Base-by-base conservation (phyloP, 2,113 vertebrate species). In the Syngnathus floridae region DNA sequence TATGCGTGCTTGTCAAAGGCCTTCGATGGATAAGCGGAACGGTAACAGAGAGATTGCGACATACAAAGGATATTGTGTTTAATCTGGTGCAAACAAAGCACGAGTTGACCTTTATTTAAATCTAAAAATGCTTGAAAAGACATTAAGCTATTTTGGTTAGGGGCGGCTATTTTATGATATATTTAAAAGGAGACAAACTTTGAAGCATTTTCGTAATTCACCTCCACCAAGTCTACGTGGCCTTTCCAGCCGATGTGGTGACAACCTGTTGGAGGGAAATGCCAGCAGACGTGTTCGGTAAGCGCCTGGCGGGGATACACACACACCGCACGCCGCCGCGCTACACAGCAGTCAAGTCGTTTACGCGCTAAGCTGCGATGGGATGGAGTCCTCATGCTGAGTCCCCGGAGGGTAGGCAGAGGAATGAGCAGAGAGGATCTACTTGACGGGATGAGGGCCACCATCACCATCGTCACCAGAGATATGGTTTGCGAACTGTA, bases 391-490 rank as follows among this genome's bases (percentile, higher is more conserved):
- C 71, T 64, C 56, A 17, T 52, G 35, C 62, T 9, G 40, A 67
- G 52, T 72, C 71, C 59, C 41, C n/a, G 3, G 66, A 69, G 73
- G 66, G 19, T 9, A 58, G 7, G 64, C 41, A n/a, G 70, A 66
- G 75, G 70, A 77, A 80, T 74, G 63, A 76, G 69, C 67, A 13
- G 70, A 69, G 69, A 69, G 79, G 76, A 79, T 75, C 65, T 61
- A 70, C 51, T 65, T 75, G 69, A 83, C 67, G 71, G 75, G 68
- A 83, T 82, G 65, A 81, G 64, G 62, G 62, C 71, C 79, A 58
- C 14, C 38, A 14, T 41, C 19, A 5, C 11, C 37, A 4, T 22
- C n/a, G 40, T 61, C 58, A 6, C 12, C 58, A 1, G 26, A 55
- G 22, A 55, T 14, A 12, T 16, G 52, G 22, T 12, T 12, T 55